Conservation (phyloP, 2,797 vertebrate species). For the Periparus ater region DNA sequence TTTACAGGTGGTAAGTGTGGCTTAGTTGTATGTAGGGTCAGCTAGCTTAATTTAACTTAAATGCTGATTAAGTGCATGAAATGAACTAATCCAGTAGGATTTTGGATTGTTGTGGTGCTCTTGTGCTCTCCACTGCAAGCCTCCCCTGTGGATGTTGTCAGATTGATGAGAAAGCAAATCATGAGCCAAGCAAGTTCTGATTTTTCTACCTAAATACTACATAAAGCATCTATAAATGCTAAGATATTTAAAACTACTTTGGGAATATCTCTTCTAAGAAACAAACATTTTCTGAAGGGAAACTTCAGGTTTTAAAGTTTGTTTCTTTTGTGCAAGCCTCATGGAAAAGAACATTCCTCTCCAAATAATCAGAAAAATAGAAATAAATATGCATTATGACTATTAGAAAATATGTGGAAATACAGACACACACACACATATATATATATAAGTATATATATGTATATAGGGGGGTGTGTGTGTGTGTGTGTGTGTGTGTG, state of each 20-base stretch:
- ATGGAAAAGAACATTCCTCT: background rate
- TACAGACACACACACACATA: accelerated
- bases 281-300: background rate
- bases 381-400: background rate
- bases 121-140: background rate
- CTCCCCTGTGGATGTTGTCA: background rate
- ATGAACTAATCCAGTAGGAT: background rate
- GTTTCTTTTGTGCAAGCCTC: background rate
- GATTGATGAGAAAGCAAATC: background rate
- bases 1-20: background rate
- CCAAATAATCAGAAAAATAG: background rate
- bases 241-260: background rate
- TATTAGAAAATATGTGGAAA: background rate
- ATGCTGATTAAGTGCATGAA: background rate
- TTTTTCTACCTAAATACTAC: background rate
- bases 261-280: background rate
- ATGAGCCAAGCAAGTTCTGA: background rate
- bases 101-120: background rate
- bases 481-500: background rate
- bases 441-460: no score
- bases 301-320: background rate
- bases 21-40: accelerated
- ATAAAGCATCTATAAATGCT: background rate
- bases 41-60: background rate
- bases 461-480: no score